A percentile compares a stretch with the other conserved stretches of the same genome.
Evolutionary conservation across 1,140 invertebrate genomes (phyloP).

Genomic region (Drosophila watanabei): DNA sequence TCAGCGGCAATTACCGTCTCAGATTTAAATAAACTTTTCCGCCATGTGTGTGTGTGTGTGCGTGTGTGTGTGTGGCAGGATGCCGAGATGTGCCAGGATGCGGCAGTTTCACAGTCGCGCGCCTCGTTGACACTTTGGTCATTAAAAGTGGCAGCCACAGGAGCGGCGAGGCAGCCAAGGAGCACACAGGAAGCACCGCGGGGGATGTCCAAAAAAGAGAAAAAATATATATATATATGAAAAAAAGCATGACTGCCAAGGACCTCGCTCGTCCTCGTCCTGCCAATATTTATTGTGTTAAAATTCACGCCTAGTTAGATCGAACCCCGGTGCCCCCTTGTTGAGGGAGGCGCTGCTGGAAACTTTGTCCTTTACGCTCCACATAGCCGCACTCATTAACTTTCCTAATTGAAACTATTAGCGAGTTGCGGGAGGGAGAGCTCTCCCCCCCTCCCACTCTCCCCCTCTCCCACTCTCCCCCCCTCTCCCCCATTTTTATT

Average conservation of each 20-base stretch:
- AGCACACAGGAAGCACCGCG: neutral
- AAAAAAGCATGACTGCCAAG: neutral
- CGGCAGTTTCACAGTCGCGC: constrained; percentile 16
- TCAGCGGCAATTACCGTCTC: constrained; percentile 54
- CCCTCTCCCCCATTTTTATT: constrained; percentile 32
- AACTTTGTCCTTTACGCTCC: constrained; percentile 70
- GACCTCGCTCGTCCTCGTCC: constrained; percentile 16
- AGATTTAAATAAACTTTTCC: constrained; percentile 42
- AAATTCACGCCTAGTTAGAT: constrained; percentile 68
- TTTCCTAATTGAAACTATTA: constrained; percentile 79
- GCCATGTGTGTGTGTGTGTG: constrained; percentile 16
- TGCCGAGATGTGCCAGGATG: constrained; percentile 5
- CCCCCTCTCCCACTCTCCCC: too few relatives aligned
- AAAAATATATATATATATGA: neutral
- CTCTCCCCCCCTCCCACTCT: too few relatives aligned
- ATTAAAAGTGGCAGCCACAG: constrained; percentile 38
- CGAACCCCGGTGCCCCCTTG: constrained; percentile 22
- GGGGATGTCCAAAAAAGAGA: constrained; percentile 9
- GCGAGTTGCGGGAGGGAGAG: constrained; percentile 19
- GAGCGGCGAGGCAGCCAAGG: neutral
- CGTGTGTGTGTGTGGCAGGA: neutral
- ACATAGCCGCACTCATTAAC: constrained; percentile 72
- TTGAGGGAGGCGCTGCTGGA: constrained; percentile 13
- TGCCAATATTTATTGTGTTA: constrained; percentile 71
- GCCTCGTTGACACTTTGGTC: constrained; percentile 33